Conservation (phyloP, 2,888 invertebrate species). For the Actias luna region DNA sequence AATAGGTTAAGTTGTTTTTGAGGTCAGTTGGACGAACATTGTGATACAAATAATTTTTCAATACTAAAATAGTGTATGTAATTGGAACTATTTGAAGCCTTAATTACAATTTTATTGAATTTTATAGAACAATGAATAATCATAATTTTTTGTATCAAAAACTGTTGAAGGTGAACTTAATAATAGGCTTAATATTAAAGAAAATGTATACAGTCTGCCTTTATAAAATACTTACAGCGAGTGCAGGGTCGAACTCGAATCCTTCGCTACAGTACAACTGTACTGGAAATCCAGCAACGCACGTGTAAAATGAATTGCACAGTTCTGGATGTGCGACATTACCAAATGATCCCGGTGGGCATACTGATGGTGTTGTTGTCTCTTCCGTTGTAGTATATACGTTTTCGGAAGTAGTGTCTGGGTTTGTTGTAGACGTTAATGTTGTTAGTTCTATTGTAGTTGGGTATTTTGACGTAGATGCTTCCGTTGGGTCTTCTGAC, state of each 20-base stretch:
- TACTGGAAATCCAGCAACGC: constrained; percentile 25
- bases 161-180: no score
- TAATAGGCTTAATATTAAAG: no score
- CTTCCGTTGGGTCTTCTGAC: background rate
- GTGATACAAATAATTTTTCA: no score
- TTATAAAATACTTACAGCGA: constrained; percentile 10
- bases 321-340: constrained; percentile 31
- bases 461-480: background rate
- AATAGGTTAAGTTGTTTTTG: no score
- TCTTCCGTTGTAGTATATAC: background rate
- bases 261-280: constrained; percentile 25
- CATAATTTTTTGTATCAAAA: no score
- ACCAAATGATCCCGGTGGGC: constrained; percentile 28
- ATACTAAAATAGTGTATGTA: no score
- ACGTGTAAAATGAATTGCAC: constrained; percentile 35
- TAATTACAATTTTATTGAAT: no score
- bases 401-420: background rate
- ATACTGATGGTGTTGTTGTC: constrained; percentile 19
- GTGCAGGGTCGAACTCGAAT: constrained; percentile 16
- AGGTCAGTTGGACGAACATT: no score
- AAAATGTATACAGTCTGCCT: background rate
- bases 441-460: background rate
- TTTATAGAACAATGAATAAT: no score
- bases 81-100: no score
- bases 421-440: background rate